Conservation (phyloP, 2,113 vertebrate species). For the Herpetotheres cachinnans region DNA sequence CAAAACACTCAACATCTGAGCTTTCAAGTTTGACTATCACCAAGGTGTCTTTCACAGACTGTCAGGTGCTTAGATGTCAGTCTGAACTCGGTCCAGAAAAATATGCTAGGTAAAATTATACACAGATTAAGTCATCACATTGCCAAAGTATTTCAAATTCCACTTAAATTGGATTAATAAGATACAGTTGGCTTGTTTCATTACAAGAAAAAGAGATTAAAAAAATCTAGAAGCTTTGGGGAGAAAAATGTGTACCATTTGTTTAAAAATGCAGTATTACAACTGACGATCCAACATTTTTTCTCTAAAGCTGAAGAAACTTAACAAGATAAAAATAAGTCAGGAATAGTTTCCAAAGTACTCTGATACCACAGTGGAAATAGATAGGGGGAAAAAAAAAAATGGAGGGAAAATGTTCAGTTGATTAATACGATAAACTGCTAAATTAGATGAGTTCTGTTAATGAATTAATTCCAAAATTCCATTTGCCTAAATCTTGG, state of each 20-base stretch:
- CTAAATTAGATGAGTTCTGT: background rate
- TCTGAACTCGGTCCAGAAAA: background rate
- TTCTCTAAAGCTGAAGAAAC: background rate
- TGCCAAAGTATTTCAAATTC: background rate
- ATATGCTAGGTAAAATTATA: background rate
- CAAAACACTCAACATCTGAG: background rate
- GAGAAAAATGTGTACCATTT: background rate
- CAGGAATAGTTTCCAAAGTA: background rate
- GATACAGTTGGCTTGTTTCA: background rate
- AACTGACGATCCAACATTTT: background rate
- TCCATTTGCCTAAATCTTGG: background rate
- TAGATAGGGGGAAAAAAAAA: background rate
- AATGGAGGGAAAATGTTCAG: background rate
- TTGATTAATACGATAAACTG: background rate
- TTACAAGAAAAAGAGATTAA: background rate
- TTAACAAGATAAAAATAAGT: background rate
- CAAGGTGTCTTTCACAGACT: background rate
- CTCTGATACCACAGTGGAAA: background rate
- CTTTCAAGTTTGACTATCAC: background rate
- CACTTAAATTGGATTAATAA: background rate
- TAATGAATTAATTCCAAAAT: constrained; percentile 19
- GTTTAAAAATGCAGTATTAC: background rate
- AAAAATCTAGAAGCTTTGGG: background rate
- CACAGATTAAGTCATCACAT: background rate
- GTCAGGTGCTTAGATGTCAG: background rate